These are phyloP conservation scores for Heliconius sara DNA, from an alignment of 2,888 invertebrate species.

Conservation along the genomic window DNA sequence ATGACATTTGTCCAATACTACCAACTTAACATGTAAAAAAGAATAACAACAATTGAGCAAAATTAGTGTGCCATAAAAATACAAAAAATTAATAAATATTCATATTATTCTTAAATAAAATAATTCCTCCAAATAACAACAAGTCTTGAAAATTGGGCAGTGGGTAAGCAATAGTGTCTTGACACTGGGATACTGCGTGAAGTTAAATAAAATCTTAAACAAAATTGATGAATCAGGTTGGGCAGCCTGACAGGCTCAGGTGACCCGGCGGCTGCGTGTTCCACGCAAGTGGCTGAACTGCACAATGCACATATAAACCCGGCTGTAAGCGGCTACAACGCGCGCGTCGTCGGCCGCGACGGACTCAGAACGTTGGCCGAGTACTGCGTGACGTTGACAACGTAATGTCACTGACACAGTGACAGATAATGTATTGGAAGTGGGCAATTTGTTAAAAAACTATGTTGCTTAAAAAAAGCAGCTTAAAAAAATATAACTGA, in stretches of 20 bases:
- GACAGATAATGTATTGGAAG: background rate
- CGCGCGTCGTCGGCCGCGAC: slow-evolving; percentile 51
- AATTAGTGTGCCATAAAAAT: too few species aligned
- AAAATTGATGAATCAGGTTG: slow-evolving; percentile 67
- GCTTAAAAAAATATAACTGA: background rate
- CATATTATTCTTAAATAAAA: too few species aligned
- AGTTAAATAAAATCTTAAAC: background rate
- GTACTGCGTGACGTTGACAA: slow-evolving; percentile 50
- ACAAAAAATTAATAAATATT: too few species aligned
- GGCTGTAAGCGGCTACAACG: slow-evolving; percentile 48
- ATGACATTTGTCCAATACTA: too few species aligned
- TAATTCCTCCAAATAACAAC: too few species aligned
- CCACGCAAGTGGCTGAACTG: slow-evolving; percentile 84
- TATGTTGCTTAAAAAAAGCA: background rate
- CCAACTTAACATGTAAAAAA: too few species aligned
- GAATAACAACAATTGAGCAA: too few species aligned
- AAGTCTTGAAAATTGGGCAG: too few species aligned
- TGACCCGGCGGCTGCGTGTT: slow-evolving; percentile 86
- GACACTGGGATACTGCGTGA: background rate
- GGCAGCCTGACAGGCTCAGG: slow-evolving; percentile 82
- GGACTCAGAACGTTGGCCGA: slow-evolving; percentile 50
- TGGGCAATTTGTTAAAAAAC: background rate
- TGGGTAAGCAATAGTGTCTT: too few species aligned
- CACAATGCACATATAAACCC: slow-evolving; percentile 85
- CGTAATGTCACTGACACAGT: slow-evolving; percentile 12